phyloP scores from a whole-genome alignment of 2,888 invertebrate species.

The Scrobipalpa costella region DNA sequence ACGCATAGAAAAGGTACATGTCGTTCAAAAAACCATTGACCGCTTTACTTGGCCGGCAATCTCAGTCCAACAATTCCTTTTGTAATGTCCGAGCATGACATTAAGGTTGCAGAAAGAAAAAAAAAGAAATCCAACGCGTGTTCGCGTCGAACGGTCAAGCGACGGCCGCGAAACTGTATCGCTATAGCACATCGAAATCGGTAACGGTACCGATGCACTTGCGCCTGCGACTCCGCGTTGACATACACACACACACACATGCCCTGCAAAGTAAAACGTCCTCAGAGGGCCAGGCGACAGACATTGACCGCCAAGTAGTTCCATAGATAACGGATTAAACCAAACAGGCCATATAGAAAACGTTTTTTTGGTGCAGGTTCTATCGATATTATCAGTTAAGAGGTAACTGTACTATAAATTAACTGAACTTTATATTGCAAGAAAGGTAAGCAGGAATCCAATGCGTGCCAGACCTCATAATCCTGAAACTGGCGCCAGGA shows the following conservation, averaged over 20 bases:
- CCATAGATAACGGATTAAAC: too few relatives aligned
- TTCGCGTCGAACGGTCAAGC: constrained; percentile 32
- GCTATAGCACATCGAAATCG: constrained; percentile 23
- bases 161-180: constrained; percentile 23
- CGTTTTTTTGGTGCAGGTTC: too few relatives aligned
- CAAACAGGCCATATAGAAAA: too few relatives aligned
- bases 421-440: background rate
- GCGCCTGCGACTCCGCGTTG: constrained; percentile 23
- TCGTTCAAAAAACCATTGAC: constrained; percentile 19
- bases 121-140: constrained; percentile 18
- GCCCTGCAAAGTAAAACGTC: constrained; percentile 13
- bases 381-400: too few relatives aligned
- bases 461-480: background rate
- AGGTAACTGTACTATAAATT: too few relatives aligned
- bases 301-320: background rate
- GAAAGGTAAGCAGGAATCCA: background rate
- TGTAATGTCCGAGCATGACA: constrained; percentile 19
- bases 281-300: background rate
- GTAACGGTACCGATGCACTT: constrained; percentile 29
- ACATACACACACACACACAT: constrained; percentile 28
- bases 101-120: constrained; percentile 23
- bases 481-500: background rate
- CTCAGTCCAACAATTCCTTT: constrained; percentile 19
- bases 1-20: background rate
- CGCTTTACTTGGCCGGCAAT: constrained; percentile 3